phyloP scores from a whole-genome alignment of 1,140 invertebrate genomes.

The Solen grandis region DNA sequence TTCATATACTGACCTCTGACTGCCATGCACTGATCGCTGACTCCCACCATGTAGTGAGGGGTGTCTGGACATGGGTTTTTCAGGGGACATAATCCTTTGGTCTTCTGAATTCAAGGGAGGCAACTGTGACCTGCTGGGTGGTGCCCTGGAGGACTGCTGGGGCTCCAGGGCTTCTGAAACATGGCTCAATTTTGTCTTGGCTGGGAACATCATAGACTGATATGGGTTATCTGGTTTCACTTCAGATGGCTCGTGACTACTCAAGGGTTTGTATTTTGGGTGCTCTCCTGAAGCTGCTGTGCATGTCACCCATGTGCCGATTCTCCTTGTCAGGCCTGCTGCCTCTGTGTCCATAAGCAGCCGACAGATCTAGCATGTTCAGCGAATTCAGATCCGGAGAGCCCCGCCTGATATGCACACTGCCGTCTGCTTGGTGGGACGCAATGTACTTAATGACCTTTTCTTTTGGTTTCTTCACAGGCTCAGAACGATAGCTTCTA shows the following conservation, averaged over 20 bases:
- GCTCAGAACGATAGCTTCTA: slow-evolving; percentile 23
- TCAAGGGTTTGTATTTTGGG: too few species aligned
- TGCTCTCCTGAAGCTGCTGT: too few species aligned
- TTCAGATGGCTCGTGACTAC: too few species aligned
- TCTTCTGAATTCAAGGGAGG: background rate
- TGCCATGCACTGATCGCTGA: background rate
- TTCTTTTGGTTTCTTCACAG: slow-evolving; percentile 8
- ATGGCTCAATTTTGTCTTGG: slow-evolving; percentile 18
- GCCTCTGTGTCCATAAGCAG: slow-evolving; percentile 5
- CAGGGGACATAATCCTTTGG: too few species aligned
- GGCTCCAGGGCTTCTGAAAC: slow-evolving; percentile 12
- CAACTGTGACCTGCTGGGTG: background rate
- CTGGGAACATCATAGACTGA: background rate
- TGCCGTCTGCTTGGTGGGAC: slow-evolving; percentile 34
- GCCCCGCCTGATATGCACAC: slow-evolving; percentile 9
- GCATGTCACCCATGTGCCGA: too few species aligned
- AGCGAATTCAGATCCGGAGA: background rate
- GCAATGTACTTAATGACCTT: slow-evolving; percentile 40
- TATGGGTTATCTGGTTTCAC: background rate
- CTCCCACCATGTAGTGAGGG: background rate
- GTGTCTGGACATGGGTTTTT: background rate
- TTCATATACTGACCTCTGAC: too few species aligned
- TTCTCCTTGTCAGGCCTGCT: background rate
- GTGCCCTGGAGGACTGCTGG: background rate
- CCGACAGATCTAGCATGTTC: background rate